Conservation (phyloP, 2,888 invertebrate species). For the Machimus rusticus region DNA sequence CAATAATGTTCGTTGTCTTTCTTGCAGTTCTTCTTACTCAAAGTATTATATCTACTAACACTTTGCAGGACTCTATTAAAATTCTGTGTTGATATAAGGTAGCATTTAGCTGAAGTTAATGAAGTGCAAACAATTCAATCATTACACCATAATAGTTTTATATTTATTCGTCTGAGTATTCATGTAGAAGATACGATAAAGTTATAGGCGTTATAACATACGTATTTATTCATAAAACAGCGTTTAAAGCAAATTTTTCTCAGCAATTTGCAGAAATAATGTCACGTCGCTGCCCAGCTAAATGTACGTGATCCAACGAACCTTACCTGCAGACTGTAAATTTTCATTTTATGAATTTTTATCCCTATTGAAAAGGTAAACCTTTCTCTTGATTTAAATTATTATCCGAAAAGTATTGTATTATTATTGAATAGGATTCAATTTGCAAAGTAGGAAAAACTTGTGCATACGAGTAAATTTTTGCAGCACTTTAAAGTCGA, state of each 20-base stretch:
- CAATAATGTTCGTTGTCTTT: not conserved
- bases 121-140: constrained; percentile 34
- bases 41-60: not conserved
- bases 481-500: not conserved
- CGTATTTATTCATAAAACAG: not conserved
- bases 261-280: not conserved
- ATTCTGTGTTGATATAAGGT: constrained; percentile 17
- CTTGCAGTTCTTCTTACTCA: not conserved
- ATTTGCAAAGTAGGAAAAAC: not conserved
- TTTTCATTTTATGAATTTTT: not conserved
- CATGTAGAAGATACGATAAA: not conserved
- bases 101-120: constrained; percentile 15
- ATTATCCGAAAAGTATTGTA: not conserved
- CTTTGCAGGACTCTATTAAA: constrained; percentile 4
- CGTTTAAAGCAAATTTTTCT: not conserved
- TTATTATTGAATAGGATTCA: not conserved
- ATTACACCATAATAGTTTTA: not conserved
- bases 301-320: not conserved
- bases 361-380: not conserved
- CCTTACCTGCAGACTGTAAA: not conserved
- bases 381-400: not conserved
- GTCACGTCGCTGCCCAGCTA: not conserved
- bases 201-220: not conserved
- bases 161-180: not conserved
- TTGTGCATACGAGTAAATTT: too few relatives aligned